These are phyloP conservation scores for Trematocara zebra DNA, from an alignment of 2,113 vertebrate genomes.

Conservation along the genomic window DNA sequence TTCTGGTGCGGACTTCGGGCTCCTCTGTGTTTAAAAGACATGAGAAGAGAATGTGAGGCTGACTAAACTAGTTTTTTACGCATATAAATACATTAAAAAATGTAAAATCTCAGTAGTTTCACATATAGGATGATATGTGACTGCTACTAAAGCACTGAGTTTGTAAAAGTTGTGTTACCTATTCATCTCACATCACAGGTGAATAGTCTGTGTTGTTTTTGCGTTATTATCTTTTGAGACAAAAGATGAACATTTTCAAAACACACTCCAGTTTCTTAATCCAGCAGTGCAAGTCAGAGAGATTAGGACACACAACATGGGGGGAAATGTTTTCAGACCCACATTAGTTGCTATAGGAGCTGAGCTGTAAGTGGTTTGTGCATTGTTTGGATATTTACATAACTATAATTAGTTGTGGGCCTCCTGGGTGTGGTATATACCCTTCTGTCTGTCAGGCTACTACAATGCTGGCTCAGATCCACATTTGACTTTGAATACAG, in stretches of 20 bases:
- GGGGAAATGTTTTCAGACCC: neutral
- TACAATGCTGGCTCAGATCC: neutral
- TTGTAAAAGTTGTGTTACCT: neutral
- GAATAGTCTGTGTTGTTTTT: neutral
- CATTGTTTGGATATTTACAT: conserved; percentile 13
- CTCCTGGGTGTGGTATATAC: neutral
- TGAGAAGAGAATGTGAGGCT: neutral
- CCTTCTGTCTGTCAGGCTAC: neutral
- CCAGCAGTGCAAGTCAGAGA: neutral
- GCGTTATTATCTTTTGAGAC: neutral
- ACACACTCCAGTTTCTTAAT: neutral
- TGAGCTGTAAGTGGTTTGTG: conserved; percentile 4
- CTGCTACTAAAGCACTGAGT: neutral
- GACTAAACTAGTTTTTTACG: neutral
- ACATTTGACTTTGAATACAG: neutral
- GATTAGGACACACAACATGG: neutral
- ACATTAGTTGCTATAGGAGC: conserved; percentile 20
- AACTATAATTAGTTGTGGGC: conserved; percentile 31
- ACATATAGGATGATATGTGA: neutral
- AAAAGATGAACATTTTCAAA: neutral
- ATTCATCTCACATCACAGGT: neutral
- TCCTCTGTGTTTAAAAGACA: conserved; percentile 57
- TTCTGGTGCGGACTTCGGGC: conserved; percentile 75
- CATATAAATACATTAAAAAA: neutral
- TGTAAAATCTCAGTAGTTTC: neutral